These are phyloP conservation scores for Nasonia longicornis DNA, from an alignment of 1,140 invertebrate species.

Conservation along the genomic window DNA sequence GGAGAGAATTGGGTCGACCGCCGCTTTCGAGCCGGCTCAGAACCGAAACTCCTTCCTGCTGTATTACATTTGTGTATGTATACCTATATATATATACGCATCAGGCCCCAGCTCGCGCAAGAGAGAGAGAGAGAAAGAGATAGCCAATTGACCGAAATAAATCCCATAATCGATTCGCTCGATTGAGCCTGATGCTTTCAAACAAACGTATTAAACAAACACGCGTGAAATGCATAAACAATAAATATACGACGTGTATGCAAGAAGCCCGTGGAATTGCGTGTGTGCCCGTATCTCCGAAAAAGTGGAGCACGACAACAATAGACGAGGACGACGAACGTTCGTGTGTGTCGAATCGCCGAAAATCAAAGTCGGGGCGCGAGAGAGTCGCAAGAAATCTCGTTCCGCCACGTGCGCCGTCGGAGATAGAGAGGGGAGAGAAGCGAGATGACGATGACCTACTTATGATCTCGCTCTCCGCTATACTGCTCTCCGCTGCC, in stretches of 20 bases:
- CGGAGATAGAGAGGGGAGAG: neutral
- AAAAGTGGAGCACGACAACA: neutral
- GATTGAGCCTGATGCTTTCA: neutral
- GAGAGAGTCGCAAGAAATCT: neutral
- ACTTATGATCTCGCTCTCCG: constrained; percentile 49
- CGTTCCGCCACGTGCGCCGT: constrained; percentile 7
- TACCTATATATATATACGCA: neutral
- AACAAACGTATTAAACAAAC: neutral
- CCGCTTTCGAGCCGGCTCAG: constrained; percentile 1
- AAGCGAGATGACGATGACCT: constrained; percentile 35
- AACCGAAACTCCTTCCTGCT: constrained; percentile 3
- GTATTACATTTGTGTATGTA: neutral
- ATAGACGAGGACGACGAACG: neutral
- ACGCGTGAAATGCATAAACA: too few species aligned
- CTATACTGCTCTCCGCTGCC: constrained; percentile 43
- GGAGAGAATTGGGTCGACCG: constrained; percentile 28
- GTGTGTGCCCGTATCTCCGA: neutral
- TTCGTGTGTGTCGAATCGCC: too few species aligned
- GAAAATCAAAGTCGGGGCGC: too few species aligned
- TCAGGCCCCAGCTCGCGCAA: too few species aligned
- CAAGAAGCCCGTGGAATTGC: too few species aligned
- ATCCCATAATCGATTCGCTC: constrained; percentile 20
- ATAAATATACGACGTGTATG: too few species aligned
- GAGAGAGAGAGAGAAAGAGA: neutral
- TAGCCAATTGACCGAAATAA: neutral